Evolutionary conservation across 2,797 vertebrate genomes (phyloP), one percentile per base, ranked within the genome.

Genomic region (Chelidonichthys spinosus): DNA sequence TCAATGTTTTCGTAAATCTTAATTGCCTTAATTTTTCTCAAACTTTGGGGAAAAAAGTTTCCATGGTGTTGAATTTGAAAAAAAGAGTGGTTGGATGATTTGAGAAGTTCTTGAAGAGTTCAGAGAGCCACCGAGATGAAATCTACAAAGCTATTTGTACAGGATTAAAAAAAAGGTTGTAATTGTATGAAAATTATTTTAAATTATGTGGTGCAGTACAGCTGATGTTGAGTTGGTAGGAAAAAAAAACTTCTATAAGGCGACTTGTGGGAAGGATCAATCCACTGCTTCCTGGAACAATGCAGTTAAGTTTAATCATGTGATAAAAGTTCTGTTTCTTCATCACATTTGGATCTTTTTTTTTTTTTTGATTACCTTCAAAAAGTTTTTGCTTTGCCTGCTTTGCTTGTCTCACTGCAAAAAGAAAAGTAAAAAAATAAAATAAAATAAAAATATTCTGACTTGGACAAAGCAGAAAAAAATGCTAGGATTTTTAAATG

Each of bases 1-100:
- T 96, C 94, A 95, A 95, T 95, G 94, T 97, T 97, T 96, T 96
- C 95, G 95, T 95, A 95, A 96, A 96, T 97, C 96, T 97, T 98
- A 97, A 96, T 97, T 98, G 97, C 97, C 97, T 99, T 98, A 99
- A 98, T 98, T 98, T 25, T 98, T 96, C 95, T 96, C 95, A 96
- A 89, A 96, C 91, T 94, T 96, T 95, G 81, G 81, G 35, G 58
- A 64, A 76, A 94, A 94, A 96, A 89, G 92, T 96, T 95, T 95
- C 95, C 91, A 94, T 94, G 93, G 94, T 97, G 94, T 88, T 96
- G 93, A 94, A 93, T 94, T 91, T 93, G 92, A 94, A 91, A 94
- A 74, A 81, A 72, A 87, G 69, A 81, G 56, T 78, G 71, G 61
- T 81, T 87, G 76, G 85, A 85, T 87, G 81, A 84, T 76, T 82